These are phyloP conservation scores for Phyllotis vaccarum DNA, from an alignment of 2,797 vertebrate species.

Conservation along the genomic window DNA sequence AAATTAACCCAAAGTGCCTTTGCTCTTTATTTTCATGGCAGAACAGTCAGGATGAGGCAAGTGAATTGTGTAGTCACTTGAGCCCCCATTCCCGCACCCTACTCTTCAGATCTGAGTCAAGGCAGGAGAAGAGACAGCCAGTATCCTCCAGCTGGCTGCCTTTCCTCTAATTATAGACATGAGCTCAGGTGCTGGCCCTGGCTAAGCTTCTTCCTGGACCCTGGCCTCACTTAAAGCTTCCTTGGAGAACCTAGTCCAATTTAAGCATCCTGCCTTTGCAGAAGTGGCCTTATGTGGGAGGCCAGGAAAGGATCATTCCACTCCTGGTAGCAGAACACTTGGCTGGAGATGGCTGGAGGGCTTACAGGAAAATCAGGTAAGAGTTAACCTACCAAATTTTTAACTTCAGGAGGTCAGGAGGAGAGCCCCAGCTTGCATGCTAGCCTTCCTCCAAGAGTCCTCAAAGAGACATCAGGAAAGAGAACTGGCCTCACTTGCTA, in stretches of 20 bases:
- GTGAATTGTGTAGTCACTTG: background rate
- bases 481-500: background rate
- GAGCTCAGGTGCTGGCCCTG: background rate
- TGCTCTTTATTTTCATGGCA: background rate
- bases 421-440: background rate
- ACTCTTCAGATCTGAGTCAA: background rate
- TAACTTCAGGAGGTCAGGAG: background rate
- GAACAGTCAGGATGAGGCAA: background rate
- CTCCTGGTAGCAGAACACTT: background rate
- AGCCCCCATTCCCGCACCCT: background rate
- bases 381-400: background rate
- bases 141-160: background rate
- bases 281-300: background rate
- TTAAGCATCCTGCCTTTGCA: background rate
- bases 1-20: background rate
- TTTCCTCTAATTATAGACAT: background rate
- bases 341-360: background rate
- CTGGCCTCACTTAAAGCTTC: background rate
- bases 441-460: background rate
- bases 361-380: accelerated
- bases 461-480: background rate
- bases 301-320: background rate
- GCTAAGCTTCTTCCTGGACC: no score
- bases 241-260: background rate
- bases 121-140: background rate